Evolutionary conservation across 2,888 invertebrate genomes (phyloP).

Genomic region (Teleogryllus oceanicus): DNA sequence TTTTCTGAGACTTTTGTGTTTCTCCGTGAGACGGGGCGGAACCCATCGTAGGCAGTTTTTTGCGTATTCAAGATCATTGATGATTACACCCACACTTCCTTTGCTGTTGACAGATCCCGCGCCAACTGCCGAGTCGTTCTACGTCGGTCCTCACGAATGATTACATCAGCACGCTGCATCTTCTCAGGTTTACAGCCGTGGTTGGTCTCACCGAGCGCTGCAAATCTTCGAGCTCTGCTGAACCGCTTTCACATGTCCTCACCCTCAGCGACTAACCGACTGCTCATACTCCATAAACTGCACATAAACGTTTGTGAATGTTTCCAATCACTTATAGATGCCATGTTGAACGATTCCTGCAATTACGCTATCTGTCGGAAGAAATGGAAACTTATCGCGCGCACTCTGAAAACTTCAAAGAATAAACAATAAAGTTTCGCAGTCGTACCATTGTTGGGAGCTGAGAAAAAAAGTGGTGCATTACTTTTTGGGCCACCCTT

Average conservation of each 20-base stretch:
- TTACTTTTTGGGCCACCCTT: too few species aligned
- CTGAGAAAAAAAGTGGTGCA: too few species aligned
- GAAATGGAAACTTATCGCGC: background rate
- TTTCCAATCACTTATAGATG: constrained; percentile 19
- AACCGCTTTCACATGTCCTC: constrained; percentile 21
- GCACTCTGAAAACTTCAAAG: constrained; percentile 23
- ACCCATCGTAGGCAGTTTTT: too few species aligned
- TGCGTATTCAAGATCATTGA: too few species aligned
- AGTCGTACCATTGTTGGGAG: constrained; percentile 19
- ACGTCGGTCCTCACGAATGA: background rate
- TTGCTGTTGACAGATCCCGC: too few species aligned
- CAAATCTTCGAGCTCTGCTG: constrained; percentile 22
- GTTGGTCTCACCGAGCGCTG: constrained; percentile 1
- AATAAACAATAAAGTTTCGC: background rate
- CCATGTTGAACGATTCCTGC: background rate
- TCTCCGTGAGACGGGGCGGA: too few species aligned
- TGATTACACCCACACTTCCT: too few species aligned
- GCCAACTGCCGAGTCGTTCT: too few species aligned
- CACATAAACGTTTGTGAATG: constrained; percentile 28
- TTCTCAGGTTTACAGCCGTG: constrained; percentile 12
- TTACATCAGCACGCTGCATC: background rate
- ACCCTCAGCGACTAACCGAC: constrained; percentile 25
- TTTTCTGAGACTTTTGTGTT: too few species aligned
- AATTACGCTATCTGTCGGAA: background rate
- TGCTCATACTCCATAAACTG: background rate